Evolutionary conservation across 2,113 vertebrate species (phyloP).

Genomic region (Mesocricetus auratus): DNA sequence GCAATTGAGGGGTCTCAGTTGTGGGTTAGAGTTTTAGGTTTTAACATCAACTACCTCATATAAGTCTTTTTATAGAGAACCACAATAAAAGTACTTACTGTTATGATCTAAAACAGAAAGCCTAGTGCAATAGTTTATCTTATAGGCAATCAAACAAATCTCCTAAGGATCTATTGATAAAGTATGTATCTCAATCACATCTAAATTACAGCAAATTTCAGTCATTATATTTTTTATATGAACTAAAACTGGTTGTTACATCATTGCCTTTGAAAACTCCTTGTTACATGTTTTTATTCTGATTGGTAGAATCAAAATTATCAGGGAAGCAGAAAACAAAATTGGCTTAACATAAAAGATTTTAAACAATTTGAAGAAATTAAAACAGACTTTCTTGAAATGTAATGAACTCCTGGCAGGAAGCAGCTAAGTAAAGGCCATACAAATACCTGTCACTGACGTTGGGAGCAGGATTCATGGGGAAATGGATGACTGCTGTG

Average conservation of each 20-base stretch:
- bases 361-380: slow-evolving; percentile 31
- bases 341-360: not conserved
- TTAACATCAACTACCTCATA: slow-evolving; percentile 43
- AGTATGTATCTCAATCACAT: not conserved
- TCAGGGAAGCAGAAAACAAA: not conserved
- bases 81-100: slow-evolving; percentile 35
- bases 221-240: slow-evolving; percentile 33
- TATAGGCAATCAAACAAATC: slow-evolving; percentile 22
- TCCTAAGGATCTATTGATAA: slow-evolving; percentile 8
- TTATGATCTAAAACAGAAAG: slow-evolving; percentile 26
- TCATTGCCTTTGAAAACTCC: not conserved
- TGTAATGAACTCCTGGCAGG: not conserved
- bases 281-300: not conserved
- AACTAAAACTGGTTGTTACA: not conserved
- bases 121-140: not conserved
- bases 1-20: not conserved
- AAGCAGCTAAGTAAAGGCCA: not conserved
- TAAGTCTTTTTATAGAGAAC: not conserved
- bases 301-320: not conserved
- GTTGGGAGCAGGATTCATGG: not conserved
- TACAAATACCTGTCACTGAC: not conserved
- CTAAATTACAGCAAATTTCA: not conserved
- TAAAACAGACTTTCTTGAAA: not conserved
- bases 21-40: slow-evolving; percentile 23
- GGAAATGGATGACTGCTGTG: not conserved